Base-by-base conservation (phyloP, 2,113 vertebrate species). In the Euleptes europaea region DNA sequence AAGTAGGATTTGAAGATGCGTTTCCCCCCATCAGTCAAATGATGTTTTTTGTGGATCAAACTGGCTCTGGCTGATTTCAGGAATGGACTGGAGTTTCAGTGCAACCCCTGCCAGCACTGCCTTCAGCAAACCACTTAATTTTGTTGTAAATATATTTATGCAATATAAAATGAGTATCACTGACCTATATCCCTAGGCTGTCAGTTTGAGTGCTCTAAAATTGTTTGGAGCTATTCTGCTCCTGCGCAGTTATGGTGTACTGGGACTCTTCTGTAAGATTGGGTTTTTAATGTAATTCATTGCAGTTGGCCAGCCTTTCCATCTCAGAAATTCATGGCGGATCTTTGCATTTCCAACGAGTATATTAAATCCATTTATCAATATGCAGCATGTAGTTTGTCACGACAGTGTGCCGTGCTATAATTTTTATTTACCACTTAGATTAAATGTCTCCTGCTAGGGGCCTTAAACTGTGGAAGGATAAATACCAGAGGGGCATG, bases 171-270 rank as follows among this genome's bases (percentile, higher is more conserved):
- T 33, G 44, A 67, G 44, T 33, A 75, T 33, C 23, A 17, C 47
- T 86, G 67, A 63, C 54, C 78, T 83, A 78, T 40, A 65, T 71
- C 51, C 40, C n/a, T 71, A 66, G 67, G 81, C 26, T 73, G 75
- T 51, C 10, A 63, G 11, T 65, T 13, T 82, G 42, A 71, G 74
- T 47, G 47, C 35, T 82, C 47, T 72, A n/a, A 71, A 70, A 31
- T 47, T 63, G 28, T 70, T 35, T 72, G 10, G 23, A 82, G 54
- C 49, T 47, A 54, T 49, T 54, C 26, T 63, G 23, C 21, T 47
- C 14, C 23, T 79, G 69, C 31, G 35, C 8, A 38, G 12, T 78
- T 70, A 40, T 19, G 10, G 10, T 49, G 42, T 69, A 65, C n/a
- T 10, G 65, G 19, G 40, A 31, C 26, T 71, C 26, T 63, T 31